Evolutionary conservation across 2,888 invertebrate genomes (phyloP).

Genomic region (Parnassius glacialis): DNA sequence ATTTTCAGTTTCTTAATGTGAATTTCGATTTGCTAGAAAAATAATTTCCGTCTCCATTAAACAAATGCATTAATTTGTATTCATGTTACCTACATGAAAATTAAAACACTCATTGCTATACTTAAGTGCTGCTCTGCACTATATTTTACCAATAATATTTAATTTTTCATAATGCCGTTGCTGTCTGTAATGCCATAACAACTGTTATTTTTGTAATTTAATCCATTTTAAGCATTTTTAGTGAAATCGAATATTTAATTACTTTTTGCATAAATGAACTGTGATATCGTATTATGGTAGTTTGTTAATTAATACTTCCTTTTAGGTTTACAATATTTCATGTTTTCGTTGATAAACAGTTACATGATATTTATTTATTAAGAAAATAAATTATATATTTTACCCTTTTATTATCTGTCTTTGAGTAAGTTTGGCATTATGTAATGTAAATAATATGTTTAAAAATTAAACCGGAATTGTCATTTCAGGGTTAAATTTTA

Average conservation of each 20-base stretch:
- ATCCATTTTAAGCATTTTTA: constrained; percentile 39
- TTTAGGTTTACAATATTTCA: constrained; percentile 47
- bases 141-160: constrained; percentile 3
- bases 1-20: not conserved
- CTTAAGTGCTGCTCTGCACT: constrained; percentile 14
- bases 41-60: not conserved
- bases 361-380: constrained; percentile 36
- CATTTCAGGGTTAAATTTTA: constrained; percentile 49
- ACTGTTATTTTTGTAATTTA: constrained; percentile 37
- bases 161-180: constrained; percentile 8
- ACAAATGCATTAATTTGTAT: constrained; percentile 12
- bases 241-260: constrained; percentile 44
- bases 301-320: constrained; percentile 69
- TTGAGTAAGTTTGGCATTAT: constrained; percentile 38
- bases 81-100: constrained; percentile 7
- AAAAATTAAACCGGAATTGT: constrained; percentile 72
- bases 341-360: constrained; percentile 38
- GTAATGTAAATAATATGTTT: constrained; percentile 61
- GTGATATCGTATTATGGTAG: constrained; percentile 78
- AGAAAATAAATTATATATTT: constrained; percentile 31
- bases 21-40: too few relatives aligned
- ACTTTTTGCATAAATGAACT: constrained; percentile 80
- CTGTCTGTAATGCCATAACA: constrained; percentile 23
- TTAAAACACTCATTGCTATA: constrained; percentile 13
- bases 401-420: constrained; percentile 29